Evolutionary conservation across 2,113 vertebrate genomes (phyloP).

Genomic region (Plecturocebus donacophilus): DNA sequence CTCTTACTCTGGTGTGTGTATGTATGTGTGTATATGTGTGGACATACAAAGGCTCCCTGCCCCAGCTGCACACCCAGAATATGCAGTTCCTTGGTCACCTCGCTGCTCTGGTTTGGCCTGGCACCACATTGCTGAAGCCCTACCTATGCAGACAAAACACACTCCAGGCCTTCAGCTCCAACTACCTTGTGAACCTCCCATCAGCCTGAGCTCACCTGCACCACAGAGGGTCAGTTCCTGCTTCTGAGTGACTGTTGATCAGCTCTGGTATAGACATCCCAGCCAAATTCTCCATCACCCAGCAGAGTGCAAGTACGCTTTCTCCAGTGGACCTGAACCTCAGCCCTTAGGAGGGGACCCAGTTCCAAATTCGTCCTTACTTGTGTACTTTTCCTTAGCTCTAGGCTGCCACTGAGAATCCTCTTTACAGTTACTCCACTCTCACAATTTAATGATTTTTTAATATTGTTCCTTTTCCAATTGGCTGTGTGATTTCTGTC

Average conservation of each 20-base stretch:
- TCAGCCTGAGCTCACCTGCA: neutral
- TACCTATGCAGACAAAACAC: rapidly evolving
- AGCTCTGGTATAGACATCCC: neutral
- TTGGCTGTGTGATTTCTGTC: neutral
- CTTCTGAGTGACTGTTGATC: neutral
- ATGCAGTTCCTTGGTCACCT: neutral
- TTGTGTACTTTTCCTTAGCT: neutral
- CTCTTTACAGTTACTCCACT: neutral
- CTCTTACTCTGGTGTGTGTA: neutral
- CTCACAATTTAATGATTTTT: neutral
- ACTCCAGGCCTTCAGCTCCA: too few relatives aligned
- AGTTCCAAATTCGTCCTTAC: neutral
- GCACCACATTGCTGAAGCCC: rapidly evolving
- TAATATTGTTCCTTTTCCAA: neutral
- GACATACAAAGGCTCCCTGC: neutral
- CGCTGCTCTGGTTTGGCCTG: neutral
- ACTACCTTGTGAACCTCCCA: neutral
- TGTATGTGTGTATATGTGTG: too few relatives aligned
- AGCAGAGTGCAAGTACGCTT: neutral
- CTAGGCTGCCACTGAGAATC: rapidly evolving
- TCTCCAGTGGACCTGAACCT: neutral
- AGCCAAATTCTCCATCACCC: neutral
- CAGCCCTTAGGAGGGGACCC: rapidly evolving
- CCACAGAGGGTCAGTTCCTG: neutral
- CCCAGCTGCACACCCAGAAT: too few relatives aligned